Percentiles rank a stretch among this genome's conserved stretches.
phyloP scores from a whole-genome alignment of 1,140 invertebrate genomes.

The Aporrectodea caliginosa region DNA sequence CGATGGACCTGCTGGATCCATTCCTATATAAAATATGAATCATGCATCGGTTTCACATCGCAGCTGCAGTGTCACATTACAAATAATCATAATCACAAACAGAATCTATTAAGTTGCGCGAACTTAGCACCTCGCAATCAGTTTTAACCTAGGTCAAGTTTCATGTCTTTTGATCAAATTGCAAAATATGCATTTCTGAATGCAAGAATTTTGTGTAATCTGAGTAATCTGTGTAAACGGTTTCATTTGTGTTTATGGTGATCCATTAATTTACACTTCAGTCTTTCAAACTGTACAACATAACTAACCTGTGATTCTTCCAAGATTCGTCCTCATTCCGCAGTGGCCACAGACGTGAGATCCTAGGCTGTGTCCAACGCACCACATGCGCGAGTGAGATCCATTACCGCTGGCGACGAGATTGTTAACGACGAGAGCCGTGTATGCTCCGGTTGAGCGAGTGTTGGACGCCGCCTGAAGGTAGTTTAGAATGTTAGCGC shows the following conservation, averaged over 20 bases:
- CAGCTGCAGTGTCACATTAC: too few species aligned
- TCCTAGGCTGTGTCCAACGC: slow-evolving; percentile 52
- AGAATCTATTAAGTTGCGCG: too few species aligned
- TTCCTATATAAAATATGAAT: slow-evolving; percentile 40
- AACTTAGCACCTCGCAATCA: too few species aligned
- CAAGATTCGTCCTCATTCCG: slow-evolving; percentile 61
- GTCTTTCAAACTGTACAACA: background rate
- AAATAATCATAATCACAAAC: too few species aligned
- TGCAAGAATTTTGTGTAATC: too few species aligned
- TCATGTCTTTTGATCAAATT: too few species aligned
- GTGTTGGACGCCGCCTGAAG: slow-evolving; percentile 35
- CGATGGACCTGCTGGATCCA: slow-evolving; percentile 46
- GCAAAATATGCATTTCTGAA: too few species aligned
- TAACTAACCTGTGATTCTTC: slow-evolving; percentile 64
- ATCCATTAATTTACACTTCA: too few species aligned
- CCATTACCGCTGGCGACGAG: slow-evolving; percentile 24
- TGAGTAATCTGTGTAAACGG: too few species aligned
- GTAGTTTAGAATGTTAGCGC: slow-evolving; percentile 56
- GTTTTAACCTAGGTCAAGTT: too few species aligned
- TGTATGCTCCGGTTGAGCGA: slow-evolving; percentile 56
- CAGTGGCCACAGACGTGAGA: slow-evolving; percentile 49
- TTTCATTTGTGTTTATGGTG: too few species aligned
- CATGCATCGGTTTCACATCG: too few species aligned
- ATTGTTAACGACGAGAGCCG: slow-evolving; percentile 13
- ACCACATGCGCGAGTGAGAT: slow-evolving; percentile 36